Evolutionary conservation across 2,888 invertebrate genomes (phyloP).

Genomic region (Cantharis lateralis): DNA sequence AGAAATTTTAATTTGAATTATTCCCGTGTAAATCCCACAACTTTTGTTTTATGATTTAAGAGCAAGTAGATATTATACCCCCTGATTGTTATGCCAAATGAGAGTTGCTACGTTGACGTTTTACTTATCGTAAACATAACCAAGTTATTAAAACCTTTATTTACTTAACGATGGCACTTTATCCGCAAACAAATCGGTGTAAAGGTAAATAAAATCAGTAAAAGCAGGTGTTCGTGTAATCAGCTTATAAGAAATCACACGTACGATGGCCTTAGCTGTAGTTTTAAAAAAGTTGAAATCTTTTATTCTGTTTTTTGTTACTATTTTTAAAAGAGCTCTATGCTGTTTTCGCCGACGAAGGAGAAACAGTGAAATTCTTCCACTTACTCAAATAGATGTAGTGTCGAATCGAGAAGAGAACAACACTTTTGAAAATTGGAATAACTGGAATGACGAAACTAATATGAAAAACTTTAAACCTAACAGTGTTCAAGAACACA

Average conservation of each 20-base stretch:
- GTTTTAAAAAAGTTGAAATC: slow-evolving; percentile 60
- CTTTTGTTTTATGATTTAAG: too few relatives aligned
- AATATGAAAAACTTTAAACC: slow-evolving; percentile 50
- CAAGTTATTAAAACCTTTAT: not conserved
- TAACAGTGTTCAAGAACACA: slow-evolving; percentile 64
- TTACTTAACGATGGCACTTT: not conserved
- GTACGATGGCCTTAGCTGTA: slow-evolving; percentile 4
- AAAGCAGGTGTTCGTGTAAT: not conserved
- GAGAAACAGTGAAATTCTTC: slow-evolving; percentile 61
- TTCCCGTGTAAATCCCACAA: not conserved
- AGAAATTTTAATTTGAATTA: not conserved
- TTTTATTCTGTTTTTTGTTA: slow-evolving; percentile 60
- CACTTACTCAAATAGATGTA: slow-evolving; percentile 62
- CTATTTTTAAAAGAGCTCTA: slow-evolving; percentile 62
- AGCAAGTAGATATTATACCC: not conserved
- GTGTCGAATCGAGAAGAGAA: slow-evolving; percentile 50
- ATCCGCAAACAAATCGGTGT: not conserved
- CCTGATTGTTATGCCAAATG: not conserved
- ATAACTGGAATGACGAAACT: slow-evolving; percentile 65
- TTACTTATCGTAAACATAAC: not conserved
- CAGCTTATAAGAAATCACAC: not conserved
- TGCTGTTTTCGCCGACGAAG: slow-evolving; percentile 64
- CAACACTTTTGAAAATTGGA: slow-evolving; percentile 60
- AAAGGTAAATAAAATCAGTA: not conserved
- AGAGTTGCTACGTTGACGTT: not conserved